phyloP scores from a whole-genome alignment of 2,888 invertebrate species.

The Pilophorus perplexus region DNA sequence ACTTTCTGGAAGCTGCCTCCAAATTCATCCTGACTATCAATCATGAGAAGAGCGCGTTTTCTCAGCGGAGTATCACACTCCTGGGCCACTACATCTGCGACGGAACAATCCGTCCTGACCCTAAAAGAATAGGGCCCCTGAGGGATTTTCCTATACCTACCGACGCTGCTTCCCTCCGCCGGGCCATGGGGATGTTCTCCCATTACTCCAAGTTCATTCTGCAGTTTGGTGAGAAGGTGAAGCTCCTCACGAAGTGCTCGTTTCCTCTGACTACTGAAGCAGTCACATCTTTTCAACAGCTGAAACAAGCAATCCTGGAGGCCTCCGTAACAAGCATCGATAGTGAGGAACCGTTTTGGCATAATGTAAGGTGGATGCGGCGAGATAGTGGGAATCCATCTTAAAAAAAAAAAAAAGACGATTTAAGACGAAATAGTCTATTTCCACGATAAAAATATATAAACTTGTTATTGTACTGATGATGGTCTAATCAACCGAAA shows the following conservation, averaged over 20 bases:
- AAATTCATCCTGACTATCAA: background rate
- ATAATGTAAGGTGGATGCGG: too few species aligned
- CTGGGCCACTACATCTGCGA: background rate
- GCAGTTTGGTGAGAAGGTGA: background rate
- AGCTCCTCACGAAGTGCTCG: background rate
- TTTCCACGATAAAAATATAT: too few species aligned
- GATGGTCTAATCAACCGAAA: too few species aligned
- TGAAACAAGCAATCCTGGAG: background rate
- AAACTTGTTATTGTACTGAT: too few species aligned
- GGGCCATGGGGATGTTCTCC: too few species aligned
- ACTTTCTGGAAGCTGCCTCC: constrained; percentile 11
- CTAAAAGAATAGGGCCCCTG: background rate
- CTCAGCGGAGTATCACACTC: background rate
- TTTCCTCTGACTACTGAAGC: background rate
- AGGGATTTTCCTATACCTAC: background rate
- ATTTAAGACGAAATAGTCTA: too few species aligned
- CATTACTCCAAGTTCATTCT: too few species aligned
- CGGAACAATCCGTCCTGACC: background rate
- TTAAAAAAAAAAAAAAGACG: too few species aligned
- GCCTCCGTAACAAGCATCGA: background rate
- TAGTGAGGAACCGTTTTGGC: too few species aligned
- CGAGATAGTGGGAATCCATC: too few species aligned
- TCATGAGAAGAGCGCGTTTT: background rate
- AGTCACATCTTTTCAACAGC: background rate
- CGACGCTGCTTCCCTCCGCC: background rate